Base-by-base conservation (phyloP, 35 echinoderm and acorn worm genomes). In the Apostichopus japonicus region DNA sequence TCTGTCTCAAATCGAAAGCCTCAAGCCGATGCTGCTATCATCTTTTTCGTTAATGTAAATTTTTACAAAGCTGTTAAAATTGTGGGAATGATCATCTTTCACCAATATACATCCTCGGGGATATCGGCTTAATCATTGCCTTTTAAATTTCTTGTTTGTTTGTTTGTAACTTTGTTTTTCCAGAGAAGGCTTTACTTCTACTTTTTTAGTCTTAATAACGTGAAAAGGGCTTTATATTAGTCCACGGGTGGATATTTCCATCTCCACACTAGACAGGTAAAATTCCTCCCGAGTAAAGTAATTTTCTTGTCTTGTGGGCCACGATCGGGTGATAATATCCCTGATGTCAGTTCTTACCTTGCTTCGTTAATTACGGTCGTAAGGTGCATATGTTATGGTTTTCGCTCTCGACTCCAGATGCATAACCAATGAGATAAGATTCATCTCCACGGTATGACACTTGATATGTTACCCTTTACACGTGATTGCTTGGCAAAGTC, bases 1-100 rank as follows among this genome's bases (percentile, higher is more conserved):
- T 44, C 56, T 84, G 81, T 53, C 17, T 54, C 56, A 84, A 58
- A 57, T 84, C 17, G 10, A 57, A 57, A 57, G 81, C 81, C 81
- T 84, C 22, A 55, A 84, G 81, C 54, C 57, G 54, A 84, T 19
- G 21, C n/a, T 22, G n/a, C 55, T 44, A 44, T 44, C 33, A 44
- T 44, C 55, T 17, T 57, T 54, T 58, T 55, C 54, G 24, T 57
- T 55, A 57, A 84, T 58, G 17, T 57, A 84, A 58, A 57, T 58
- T 84, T 55, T 84, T 84, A 84, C 21, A 84, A 75, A 84, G 81
- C 56, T 84, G 53, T 59, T 84, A 84, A 84, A 84, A 84, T 75
- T 84, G 81, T 57, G 55, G 57, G 57, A 84, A 84, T 25, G 53
- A 23, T 84, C 56, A 84, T 58, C 56, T 84, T 84, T 84, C 81